Conservation (phyloP, 2,797 vertebrate species). For the Loriculus beryllinus region DNA sequence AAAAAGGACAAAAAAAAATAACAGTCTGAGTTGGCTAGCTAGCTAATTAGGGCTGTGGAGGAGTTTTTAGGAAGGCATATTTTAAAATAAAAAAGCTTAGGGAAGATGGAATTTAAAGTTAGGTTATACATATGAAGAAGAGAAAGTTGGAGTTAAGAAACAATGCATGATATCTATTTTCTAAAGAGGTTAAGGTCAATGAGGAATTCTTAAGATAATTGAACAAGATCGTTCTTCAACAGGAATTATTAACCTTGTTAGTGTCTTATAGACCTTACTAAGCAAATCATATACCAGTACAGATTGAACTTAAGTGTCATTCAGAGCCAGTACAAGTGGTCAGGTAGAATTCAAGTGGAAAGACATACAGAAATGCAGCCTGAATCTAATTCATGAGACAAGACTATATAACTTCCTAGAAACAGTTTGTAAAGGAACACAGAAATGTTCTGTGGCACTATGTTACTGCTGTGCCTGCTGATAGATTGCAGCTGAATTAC, state of each 20-base stretch:
- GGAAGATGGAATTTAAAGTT: background rate
- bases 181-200: background rate
- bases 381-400: background rate
- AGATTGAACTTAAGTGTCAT: background rate
- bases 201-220: conserved; percentile 20
- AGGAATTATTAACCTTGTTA: background rate
- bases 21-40: background rate
- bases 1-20: background rate
- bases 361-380: background rate
- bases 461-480: background rate
- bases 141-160: background rate
- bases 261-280: conserved; percentile 2
- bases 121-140: background rate
- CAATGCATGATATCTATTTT: background rate
- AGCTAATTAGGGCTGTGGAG: background rate
- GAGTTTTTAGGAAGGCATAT: background rate
- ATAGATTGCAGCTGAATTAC: background rate
- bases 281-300: background rate
- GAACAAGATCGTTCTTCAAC: background rate
- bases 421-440: background rate
- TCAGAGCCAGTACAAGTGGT: background rate
- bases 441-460: background rate
- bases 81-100: background rate
- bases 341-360: background rate
- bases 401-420: background rate